phyloP scores from a whole-genome alignment of 2,888 invertebrate species.

The Drosophila anomelani region DNA sequence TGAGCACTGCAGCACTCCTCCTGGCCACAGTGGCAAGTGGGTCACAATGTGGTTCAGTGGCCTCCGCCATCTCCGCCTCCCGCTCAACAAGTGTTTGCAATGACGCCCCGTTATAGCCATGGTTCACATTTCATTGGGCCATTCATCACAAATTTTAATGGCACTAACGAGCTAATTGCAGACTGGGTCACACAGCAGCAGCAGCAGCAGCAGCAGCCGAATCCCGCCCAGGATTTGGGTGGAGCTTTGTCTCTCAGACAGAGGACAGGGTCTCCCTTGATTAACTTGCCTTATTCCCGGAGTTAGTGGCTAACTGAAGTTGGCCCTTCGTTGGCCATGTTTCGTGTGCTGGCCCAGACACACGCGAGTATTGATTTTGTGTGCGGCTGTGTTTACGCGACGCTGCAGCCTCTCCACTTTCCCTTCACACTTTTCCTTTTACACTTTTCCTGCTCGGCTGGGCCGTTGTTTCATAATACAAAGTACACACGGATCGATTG shows the following conservation, averaged over 20 bases:
- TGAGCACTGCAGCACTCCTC: slow-evolving; percentile 1
- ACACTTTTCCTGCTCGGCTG: slow-evolving; percentile 26
- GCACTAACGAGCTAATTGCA: slow-evolving; percentile 36
- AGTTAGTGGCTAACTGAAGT: slow-evolving; percentile 23
- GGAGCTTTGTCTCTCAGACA: background rate
- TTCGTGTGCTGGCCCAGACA: slow-evolving; percentile 20
- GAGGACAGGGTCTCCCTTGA: background rate
- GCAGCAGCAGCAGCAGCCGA: background rate
- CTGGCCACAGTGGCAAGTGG: slow-evolving; percentile 25
- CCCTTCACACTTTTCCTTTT: slow-evolving; percentile 23
- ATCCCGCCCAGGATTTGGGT: background rate
- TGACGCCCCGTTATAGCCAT: slow-evolving; percentile 11
- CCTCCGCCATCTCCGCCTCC: slow-evolving; percentile 9
- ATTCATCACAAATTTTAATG: slow-evolving; percentile 39
- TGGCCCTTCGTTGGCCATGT: slow-evolving; percentile 21
- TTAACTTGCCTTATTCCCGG: slow-evolving; percentile 30
- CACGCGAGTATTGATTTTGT: slow-evolving; percentile 50
- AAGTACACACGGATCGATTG: slow-evolving; percentile 64
- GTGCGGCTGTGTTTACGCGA: slow-evolving; percentile 23
- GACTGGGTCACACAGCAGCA: slow-evolving; percentile 1
- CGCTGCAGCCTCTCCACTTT: slow-evolving; percentile 42
- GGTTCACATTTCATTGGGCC: slow-evolving; percentile 34
- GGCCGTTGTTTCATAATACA: slow-evolving; percentile 69
- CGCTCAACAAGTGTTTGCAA: slow-evolving; percentile 42
- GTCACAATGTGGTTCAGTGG: slow-evolving; percentile 40